Percentiles rank a stretch among this genome's conserved stretches.
phyloP scores from a whole-genome alignment of 2,797 vertebrate genomes.

The Malurus leucopterus region DNA sequence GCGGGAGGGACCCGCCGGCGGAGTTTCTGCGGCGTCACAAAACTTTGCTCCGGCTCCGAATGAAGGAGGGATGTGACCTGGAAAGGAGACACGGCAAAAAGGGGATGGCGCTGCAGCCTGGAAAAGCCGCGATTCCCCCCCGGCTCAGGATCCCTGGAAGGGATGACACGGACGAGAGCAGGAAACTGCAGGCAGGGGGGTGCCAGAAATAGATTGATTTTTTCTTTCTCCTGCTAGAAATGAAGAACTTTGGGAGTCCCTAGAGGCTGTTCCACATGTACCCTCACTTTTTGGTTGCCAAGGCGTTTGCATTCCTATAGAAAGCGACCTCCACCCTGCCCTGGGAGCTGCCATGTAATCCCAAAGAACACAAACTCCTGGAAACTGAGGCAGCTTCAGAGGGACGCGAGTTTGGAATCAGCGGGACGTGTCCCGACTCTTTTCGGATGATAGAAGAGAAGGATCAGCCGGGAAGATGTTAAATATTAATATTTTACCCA shows the following conservation, averaged over 20 bases:
- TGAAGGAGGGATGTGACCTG: slow-evolving; percentile 15
- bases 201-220: slow-evolving; percentile 54
- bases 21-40: slow-evolving; percentile 22
- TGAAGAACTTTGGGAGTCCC: slow-evolving; percentile 41
- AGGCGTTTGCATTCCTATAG: slow-evolving; percentile 30
- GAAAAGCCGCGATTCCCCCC: not conserved
- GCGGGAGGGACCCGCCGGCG: not conserved
- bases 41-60: slow-evolving; percentile 36
- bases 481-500: slow-evolving; percentile 58
- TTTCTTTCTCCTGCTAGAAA: slow-evolving; percentile 43
- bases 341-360: slow-evolving; percentile 47
- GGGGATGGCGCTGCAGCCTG: slow-evolving; percentile 24
- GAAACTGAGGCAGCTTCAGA: not conserved
- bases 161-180: slow-evolving; percentile 54
- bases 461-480: slow-evolving; percentile 52
- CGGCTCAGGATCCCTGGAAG: slow-evolving; percentile 25
- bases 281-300: slow-evolving; percentile 46
- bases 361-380: slow-evolving; percentile 50
- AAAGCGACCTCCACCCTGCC: slow-evolving; percentile 35
- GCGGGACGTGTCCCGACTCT: not conserved
- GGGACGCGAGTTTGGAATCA: not conserved
- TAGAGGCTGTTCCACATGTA: slow-evolving; percentile 47
- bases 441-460: not conserved
- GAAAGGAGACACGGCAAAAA: slow-evolving; percentile 44
- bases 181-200: slow-evolving; percentile 51